A percentile compares a stretch with the other conserved stretches of the same genome.
Evolutionary conservation across 2,888 invertebrate species (phyloP).

Genomic region (Hirtodrosophila cameraria): DNA sequence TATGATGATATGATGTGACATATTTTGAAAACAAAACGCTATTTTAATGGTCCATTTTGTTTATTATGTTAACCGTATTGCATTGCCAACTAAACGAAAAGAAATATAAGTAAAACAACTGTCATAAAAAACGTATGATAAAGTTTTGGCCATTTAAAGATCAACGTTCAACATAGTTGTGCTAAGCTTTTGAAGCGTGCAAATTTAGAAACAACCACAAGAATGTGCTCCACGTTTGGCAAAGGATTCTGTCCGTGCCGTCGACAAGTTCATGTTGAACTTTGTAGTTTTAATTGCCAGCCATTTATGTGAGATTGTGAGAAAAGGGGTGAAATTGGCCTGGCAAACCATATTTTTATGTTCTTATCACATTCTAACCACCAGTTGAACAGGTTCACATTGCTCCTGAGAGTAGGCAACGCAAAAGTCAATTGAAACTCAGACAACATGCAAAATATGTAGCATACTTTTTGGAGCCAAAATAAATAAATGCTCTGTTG

Average conservation of each 20-base stretch:
- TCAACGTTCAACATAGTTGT: constrained; percentile 2
- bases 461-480: too few relatives aligned
- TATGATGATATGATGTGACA: too few relatives aligned
- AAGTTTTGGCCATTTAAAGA: constrained; percentile 8
- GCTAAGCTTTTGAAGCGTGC: background rate
- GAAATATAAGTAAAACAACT: too few relatives aligned
- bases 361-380: too few relatives aligned
- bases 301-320: too few relatives aligned
- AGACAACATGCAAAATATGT: background rate
- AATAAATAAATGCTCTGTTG: constrained; percentile 57
- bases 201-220: constrained; percentile 5
- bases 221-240: background rate
- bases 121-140: too few relatives aligned
- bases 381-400: background rate
- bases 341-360: too few relatives aligned
- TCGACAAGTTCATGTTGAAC: constrained; percentile 1
- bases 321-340: too few relatives aligned
- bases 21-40: too few relatives aligned
- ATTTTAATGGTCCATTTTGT: too few relatives aligned
- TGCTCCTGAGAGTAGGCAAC: constrained; percentile 15
- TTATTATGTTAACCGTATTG: too few relatives aligned
- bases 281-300: constrained; percentile 30
- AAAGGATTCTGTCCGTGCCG: background rate
- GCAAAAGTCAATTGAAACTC: background rate
- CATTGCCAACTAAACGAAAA: too few relatives aligned